These are phyloP conservation scores for Brachionus asplanchnoidis DNA, from an alignment of 1,140 invertebrate species.

Conservation along the genomic window DNA sequence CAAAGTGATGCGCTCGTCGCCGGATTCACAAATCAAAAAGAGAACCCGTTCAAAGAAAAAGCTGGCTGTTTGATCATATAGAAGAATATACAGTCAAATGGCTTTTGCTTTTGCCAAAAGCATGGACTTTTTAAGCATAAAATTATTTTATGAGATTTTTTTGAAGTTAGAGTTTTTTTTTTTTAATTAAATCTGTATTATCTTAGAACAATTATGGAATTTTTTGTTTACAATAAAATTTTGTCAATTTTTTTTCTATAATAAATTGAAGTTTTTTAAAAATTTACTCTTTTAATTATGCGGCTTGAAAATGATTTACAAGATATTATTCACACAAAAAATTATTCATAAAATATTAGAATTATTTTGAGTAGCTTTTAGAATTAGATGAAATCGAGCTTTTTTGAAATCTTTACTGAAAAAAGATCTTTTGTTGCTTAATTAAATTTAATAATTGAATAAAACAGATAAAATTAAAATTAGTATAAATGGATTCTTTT, in stretches of 20 bases:
- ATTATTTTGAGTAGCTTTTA: no score
- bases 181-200: not conserved
- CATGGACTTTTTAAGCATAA: not conserved
- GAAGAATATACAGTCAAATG: not conserved
- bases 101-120: not conserved
- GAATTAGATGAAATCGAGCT: no score
- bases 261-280: not conserved
- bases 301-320: no score
- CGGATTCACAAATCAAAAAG: conserved; percentile 33
- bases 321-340: no score
- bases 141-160: not conserved
- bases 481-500: no score
- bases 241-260: not conserved
- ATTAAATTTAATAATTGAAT: no score
- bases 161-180: not conserved
- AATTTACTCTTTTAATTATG: no score
- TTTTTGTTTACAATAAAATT: not conserved
- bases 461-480: no score
- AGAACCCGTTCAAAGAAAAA: conserved; percentile 43
- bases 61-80: conserved; percentile 35
- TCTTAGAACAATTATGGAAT: not conserved
- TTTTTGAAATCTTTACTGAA: no score
- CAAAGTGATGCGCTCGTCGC: conserved; percentile 19
- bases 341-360: no score
- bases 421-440: no score